Evolutionary conservation across 2,888 invertebrate species (phyloP).

Genomic region (Encarsia formosa): DNA sequence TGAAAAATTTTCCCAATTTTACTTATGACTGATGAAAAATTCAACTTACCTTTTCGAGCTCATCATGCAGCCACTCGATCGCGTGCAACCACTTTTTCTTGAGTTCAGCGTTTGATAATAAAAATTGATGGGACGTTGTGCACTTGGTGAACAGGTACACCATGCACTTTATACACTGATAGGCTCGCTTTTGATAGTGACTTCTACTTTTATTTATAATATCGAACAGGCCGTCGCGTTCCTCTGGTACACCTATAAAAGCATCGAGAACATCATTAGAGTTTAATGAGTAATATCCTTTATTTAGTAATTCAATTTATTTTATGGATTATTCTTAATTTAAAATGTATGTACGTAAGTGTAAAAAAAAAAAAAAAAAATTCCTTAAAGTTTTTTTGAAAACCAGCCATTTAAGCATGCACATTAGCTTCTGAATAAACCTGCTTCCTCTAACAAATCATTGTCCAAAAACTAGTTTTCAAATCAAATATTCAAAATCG

Average conservation of each 20-base stretch:
- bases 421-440: no score
- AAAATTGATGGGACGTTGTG: conserved; percentile 72
- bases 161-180: conserved; percentile 94
- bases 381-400: no score
- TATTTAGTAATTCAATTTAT: neutral
- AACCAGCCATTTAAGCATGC: no score
- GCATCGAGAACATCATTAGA: neutral
- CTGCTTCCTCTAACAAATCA: no score
- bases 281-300: neutral
- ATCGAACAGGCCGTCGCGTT: conserved; percentile 88
- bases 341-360: no score
- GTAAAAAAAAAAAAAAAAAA: no score
- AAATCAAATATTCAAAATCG: no score
- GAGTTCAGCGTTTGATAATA: conserved; percentile 73
- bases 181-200: conserved; percentile 94
- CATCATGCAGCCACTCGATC: conserved; percentile 93
- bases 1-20: neutral
- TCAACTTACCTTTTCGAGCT: conserved; percentile 68
- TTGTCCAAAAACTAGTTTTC: no score
- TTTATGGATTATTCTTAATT: neutral
- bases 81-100: conserved; percentile 84
- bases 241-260: conserved; percentile 65
- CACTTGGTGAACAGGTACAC: conserved; percentile 86
- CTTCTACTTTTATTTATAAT: conserved; percentile 88
- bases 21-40: neutral